Evolutionary conservation across 2,888 invertebrate genomes (phyloP).

Genomic region (Synanthedon tipuliformis): DNA sequence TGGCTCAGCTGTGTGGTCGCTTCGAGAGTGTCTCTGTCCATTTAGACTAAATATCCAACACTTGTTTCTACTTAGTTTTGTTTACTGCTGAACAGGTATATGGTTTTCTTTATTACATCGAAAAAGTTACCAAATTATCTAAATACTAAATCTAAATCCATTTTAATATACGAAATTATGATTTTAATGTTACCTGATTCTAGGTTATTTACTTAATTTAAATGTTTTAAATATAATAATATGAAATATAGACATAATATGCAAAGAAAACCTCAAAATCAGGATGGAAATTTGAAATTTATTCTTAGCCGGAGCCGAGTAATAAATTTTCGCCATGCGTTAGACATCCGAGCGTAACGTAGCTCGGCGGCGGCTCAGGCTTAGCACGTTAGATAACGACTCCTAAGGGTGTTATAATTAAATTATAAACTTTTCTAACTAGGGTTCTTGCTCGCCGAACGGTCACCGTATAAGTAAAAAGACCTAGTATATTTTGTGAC

Average conservation of each 20-base stretch:
- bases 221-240: too few species aligned
- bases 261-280: not conserved
- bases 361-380: not conserved
- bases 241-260: too few species aligned
- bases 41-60: not conserved
- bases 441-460: conserved; percentile 27
- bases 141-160: too few species aligned
- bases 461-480: conserved; percentile 29
- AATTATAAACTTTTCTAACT: conserved; percentile 63
- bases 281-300: not conserved
- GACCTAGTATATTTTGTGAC: not conserved
- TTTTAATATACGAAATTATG: too few species aligned
- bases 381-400: conserved; percentile 29
- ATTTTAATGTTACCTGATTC: too few species aligned
- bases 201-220: too few species aligned
- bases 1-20: not conserved
- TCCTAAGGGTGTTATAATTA: conserved; percentile 63
- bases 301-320: not conserved
- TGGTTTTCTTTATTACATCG: too few species aligned
- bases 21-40: not conserved
- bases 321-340: not conserved
- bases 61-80: not conserved
- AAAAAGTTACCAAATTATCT: too few species aligned
- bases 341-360: not conserved
- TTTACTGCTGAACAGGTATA: too few species aligned